Evolutionary conservation across 2,113 vertebrate genomes (phyloP).

Genomic region (Promerops cafer): DNA sequence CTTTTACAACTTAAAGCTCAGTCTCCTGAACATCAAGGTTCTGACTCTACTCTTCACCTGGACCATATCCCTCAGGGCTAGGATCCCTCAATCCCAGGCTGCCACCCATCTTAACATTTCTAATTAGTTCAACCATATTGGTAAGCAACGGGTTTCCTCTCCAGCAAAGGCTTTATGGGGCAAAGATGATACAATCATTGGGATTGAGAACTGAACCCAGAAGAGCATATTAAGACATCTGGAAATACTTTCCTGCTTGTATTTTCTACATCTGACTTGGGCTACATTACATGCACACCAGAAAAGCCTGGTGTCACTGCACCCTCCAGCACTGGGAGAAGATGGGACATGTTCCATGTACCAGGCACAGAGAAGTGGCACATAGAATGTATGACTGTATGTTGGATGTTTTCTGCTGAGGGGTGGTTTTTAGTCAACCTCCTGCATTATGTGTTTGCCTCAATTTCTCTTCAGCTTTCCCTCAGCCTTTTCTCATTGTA

Average conservation of each 20-base stretch:
- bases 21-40: not conserved
- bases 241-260: not conserved
- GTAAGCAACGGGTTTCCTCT: not conserved
- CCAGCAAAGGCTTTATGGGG: not conserved
- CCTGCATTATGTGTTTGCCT: not conserved
- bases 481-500: not conserved
- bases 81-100: not conserved
- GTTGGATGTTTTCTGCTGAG: not conserved
- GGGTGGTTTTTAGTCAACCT: not conserved
- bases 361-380: not conserved
- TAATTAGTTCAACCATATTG: not conserved
- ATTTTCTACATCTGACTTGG: not conserved
- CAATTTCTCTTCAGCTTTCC: not conserved
- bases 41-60: not conserved
- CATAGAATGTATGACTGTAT: not conserved
- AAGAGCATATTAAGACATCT: not conserved
- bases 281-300: not conserved
- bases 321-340: not conserved
- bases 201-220: not conserved
- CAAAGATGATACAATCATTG: not conserved
- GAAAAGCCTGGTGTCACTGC: not conserved
- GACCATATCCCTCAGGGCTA: not conserved
- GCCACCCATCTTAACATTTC: not conserved
- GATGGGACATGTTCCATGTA: not conserved
- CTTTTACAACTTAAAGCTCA: not conserved